phyloP scores from a whole-genome alignment of 2,797 vertebrate species.

The Eupleurogrammus muticus region DNA sequence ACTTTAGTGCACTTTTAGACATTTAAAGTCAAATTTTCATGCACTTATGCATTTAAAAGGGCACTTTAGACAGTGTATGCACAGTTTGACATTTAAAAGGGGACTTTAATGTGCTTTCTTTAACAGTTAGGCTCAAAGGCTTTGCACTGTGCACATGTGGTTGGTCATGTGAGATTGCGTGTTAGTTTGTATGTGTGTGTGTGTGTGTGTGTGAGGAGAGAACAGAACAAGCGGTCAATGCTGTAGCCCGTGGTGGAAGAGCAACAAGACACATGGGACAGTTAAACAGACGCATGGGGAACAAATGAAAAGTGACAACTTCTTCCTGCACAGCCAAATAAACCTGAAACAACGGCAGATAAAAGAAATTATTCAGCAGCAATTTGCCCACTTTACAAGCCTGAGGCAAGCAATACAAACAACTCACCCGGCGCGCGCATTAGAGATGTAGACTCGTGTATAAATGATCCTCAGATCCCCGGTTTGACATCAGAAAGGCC shows the following conservation, averaged over 20 bases:
- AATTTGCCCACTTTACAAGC: conserved; percentile 49
- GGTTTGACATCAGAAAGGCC: conserved; percentile 69
- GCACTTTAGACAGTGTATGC: no score
- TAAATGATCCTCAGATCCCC: conserved; percentile 68
- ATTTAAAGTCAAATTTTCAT: no score
- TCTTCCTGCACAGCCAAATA: conserved; percentile 36
- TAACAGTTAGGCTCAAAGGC: no score
- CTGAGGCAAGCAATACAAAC: conserved; percentile 66
- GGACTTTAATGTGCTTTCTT: no score
- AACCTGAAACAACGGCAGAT: conserved; percentile 52
- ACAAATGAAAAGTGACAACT: conserved; percentile 32
- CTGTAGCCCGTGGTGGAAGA: conserved; percentile 11
- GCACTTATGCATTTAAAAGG: no score
- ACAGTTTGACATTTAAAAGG: no score
- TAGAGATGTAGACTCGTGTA: conserved; percentile 67
- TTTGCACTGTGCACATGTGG: no score
- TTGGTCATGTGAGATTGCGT: background rate
- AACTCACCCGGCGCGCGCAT: conserved; percentile 57
- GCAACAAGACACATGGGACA: conserved; percentile 14
- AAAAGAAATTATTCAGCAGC: conserved; percentile 59
- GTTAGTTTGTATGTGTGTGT: no score
- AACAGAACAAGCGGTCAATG: conserved; percentile 8
- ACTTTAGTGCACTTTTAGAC: no score
- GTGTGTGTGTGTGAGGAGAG: background rate
- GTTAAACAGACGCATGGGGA: conserved; percentile 1